Percentiles rank a stretch among this genome's conserved stretches.
Evolutionary conservation across 2,113 vertebrate species (phyloP).

Genomic region (Tachysurus vachellii): DNA sequence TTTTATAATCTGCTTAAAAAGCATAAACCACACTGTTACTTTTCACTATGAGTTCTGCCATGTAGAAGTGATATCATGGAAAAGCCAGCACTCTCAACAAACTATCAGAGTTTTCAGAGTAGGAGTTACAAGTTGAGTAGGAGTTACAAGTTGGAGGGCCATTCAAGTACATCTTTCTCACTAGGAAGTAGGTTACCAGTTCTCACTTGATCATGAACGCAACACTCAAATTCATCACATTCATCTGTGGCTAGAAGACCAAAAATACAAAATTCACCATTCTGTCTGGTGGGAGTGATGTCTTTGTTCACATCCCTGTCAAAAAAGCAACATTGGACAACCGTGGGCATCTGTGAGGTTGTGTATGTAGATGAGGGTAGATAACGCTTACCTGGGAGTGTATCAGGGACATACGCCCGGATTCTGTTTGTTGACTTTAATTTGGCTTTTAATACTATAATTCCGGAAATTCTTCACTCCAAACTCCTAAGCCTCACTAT

Average conservation of each 20-base stretch:
- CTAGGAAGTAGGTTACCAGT: not conserved
- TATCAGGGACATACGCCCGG: too few relatives aligned
- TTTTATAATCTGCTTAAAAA: not conserved
- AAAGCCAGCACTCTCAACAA: not conserved
- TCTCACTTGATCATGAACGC: not conserved
- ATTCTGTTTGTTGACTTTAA: too few relatives aligned
- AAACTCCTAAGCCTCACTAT: too few relatives aligned
- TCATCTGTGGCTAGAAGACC: not conserved
- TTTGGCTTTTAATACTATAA: too few relatives aligned
- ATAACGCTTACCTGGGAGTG: not conserved
- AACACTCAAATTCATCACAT: not conserved
- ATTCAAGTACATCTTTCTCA: not conserved
- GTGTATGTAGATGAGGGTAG: not conserved
- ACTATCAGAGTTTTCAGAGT: not conserved
- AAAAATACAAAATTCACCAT: not conserved
- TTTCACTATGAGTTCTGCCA: not conserved
- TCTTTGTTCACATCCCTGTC: not conserved
- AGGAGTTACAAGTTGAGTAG: not conserved
- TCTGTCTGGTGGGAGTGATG: not conserved
- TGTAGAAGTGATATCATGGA: not conserved
- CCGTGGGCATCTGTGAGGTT: not conserved
- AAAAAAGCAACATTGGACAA: not conserved
- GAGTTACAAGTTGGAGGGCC: not conserved
- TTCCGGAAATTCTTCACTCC: too few relatives aligned
- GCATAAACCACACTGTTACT: not conserved